These are phyloP conservation scores for Corynorhinus townsendii DNA, from an alignment of 2,113 vertebrate genomes.

Conservation along the genomic window DNA sequence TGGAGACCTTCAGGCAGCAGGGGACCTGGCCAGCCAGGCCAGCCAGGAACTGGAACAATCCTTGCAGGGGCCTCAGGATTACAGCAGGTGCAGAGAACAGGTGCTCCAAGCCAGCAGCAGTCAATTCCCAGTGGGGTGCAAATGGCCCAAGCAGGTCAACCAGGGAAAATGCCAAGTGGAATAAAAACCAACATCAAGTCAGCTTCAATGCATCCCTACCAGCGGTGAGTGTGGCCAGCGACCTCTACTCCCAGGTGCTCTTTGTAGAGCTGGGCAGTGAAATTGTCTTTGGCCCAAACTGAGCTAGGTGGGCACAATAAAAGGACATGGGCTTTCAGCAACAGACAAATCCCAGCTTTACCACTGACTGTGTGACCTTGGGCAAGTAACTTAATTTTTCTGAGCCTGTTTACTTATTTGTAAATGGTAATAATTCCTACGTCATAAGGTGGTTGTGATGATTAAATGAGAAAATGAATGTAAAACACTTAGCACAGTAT, in stretches of 20 bases:
- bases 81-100: slow-evolving; percentile 93
- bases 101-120: slow-evolving; percentile 87
- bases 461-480: slow-evolving; percentile 54
- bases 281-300: slow-evolving; percentile 8
- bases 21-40: slow-evolving; percentile 83
- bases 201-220: slow-evolving; percentile 95
- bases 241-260: slow-evolving; percentile 42
- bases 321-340: slow-evolving; percentile 24
- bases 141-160: slow-evolving; percentile 87
- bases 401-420: slow-evolving; percentile 38
- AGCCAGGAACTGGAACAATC: slow-evolving; percentile 86
- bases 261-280: slow-evolving; percentile 38
- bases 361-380: slow-evolving; percentile 18
- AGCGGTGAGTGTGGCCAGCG: slow-evolving; percentile 82
- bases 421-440: slow-evolving; percentile 43
- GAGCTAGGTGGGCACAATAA: background rate
- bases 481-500: slow-evolving; percentile 36
- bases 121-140: slow-evolving; percentile 87
- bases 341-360: background rate
- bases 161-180: slow-evolving; percentile 97
- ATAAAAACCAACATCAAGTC: slow-evolving; percentile 99
- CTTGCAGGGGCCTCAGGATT: slow-evolving; percentile 89
- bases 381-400: slow-evolving; percentile 34
- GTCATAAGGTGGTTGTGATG: slow-evolving; percentile 56
- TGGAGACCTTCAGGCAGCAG: slow-evolving; percentile 88